Percentiles rank a stretch among this genome's conserved stretches.
phyloP scores from a whole-genome alignment of 2,113 vertebrate species.

The Fulmarus glacialis region DNA sequence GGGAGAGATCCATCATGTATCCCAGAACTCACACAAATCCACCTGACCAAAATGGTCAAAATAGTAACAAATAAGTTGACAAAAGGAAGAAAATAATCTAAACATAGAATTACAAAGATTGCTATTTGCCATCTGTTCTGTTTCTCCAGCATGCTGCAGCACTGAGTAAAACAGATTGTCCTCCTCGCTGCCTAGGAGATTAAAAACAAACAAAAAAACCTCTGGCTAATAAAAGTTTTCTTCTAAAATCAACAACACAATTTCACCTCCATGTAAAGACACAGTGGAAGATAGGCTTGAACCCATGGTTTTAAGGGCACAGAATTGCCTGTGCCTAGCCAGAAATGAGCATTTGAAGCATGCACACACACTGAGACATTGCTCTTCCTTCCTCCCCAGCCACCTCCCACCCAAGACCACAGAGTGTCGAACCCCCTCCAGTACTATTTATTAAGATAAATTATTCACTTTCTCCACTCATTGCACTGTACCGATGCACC shows the following conservation, averaged over 20 bases:
- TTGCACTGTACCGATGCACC: neutral
- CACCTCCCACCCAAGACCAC: neutral
- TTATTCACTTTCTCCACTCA: neutral
- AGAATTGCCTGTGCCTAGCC: neutral
- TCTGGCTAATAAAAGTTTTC: neutral
- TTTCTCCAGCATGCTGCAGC: neutral
- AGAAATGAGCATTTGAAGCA: neutral
- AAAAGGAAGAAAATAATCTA: neutral
- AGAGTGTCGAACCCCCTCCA: neutral
- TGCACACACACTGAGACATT: accelerated
- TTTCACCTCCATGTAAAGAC: neutral
- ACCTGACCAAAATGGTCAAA: neutral
- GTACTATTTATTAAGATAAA: neutral
- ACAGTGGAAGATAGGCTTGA: neutral
- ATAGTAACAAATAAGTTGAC: neutral
- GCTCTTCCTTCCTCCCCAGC: neutral
- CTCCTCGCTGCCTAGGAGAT: neutral
- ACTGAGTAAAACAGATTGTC: neutral
- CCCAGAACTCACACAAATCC: neutral
- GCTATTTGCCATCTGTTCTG: neutral
- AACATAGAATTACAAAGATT: neutral
- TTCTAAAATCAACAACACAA: neutral
- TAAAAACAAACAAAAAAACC: neutral
- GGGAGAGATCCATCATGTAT: neutral
- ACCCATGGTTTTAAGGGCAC: neutral